A percentile compares a stretch with the other conserved stretches of the same genome.
Conservation (phyloP, 1,140 invertebrate genomes). For the Diploscapter pachys region DNA sequence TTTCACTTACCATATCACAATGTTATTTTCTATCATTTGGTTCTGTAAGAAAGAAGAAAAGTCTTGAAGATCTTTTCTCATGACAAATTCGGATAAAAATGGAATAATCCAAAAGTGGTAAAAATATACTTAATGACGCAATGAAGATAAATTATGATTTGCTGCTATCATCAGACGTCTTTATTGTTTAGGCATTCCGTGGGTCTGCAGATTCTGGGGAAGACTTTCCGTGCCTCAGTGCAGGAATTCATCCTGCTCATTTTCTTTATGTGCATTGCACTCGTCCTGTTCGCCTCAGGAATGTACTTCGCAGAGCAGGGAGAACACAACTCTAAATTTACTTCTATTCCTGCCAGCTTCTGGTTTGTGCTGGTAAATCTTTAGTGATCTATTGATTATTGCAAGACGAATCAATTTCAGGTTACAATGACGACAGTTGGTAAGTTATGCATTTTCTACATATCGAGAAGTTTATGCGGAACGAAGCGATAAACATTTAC, state of each 20-base stretch:
- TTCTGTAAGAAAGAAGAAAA: too few species aligned
- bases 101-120: conserved; percentile 39
- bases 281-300: conserved; percentile 94
- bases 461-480: neutral
- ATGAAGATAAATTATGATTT: neutral
- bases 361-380: conserved; percentile 87
- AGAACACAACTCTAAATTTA: conserved; percentile 90
- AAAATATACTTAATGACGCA: neutral
- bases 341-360: conserved; percentile 93
- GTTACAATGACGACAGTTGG: conserved; percentile 57
- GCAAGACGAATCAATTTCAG: conserved; percentile 23
- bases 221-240: conserved; percentile 98
- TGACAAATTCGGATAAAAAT: conserved; percentile 4
- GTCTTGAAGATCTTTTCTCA: too few species aligned
- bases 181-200: conserved; percentile 78
- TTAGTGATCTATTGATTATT: conserved; percentile 6
- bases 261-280: conserved; percentile 72
- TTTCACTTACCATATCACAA: too few species aligned
- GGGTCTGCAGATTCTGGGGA: conserved; percentile 91
- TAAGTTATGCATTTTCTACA: neutral
- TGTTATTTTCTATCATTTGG: too few species aligned
- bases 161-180: neutral
- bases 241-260: conserved; percentile 98
- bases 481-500: neutral
- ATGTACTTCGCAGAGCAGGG: conserved; percentile 98